phyloP scores from a whole-genome alignment of 2,113 vertebrate genomes.

The Leucosticte australis region DNA sequence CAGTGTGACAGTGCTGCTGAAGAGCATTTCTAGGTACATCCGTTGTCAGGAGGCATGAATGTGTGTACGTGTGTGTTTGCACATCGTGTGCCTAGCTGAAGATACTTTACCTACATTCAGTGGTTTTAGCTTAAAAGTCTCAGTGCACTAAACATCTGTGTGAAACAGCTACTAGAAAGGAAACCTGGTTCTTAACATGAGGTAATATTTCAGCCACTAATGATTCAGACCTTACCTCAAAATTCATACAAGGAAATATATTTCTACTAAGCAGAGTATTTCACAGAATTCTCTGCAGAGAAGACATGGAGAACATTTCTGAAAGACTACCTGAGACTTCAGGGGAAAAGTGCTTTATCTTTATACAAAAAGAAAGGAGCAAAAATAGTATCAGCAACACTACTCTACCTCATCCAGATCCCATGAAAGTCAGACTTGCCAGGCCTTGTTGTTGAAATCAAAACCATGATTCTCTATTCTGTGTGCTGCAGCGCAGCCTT shows the following conservation, averaged over 20 bases:
- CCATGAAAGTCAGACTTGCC: neutral
- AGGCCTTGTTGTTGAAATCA: neutral
- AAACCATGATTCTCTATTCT: neutral
- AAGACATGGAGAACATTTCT: neutral
- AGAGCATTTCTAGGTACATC: conserved; percentile 78
- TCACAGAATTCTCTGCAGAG: conserved; percentile 62
- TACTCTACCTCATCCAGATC: neutral
- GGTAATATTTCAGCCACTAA: neutral
- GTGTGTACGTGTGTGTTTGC: neutral
- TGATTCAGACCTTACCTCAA: conserved; percentile 38
- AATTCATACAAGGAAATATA: conserved; percentile 63
- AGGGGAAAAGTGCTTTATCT: neutral
- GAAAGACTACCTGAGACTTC: neutral
- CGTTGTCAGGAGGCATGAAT: conserved; percentile 20
- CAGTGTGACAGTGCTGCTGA: neutral
- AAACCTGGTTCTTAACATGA: conserved; percentile 22
- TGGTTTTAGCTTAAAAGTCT: conserved; percentile 22
- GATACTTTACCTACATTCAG: conserved; percentile 14
- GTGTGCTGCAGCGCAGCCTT: neutral
- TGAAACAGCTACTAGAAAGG: conserved; percentile 30
- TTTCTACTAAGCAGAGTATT: conserved; percentile 59
- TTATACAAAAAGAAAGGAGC: neutral
- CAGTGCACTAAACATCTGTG: neutral
- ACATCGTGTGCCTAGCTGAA: neutral
- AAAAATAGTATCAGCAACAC: neutral